Evolutionary conservation across 1,140 invertebrate genomes (phyloP), one percentile per base, ranked within the genome.

Genomic region (Rhynchophorus ferrugineus): DNA sequence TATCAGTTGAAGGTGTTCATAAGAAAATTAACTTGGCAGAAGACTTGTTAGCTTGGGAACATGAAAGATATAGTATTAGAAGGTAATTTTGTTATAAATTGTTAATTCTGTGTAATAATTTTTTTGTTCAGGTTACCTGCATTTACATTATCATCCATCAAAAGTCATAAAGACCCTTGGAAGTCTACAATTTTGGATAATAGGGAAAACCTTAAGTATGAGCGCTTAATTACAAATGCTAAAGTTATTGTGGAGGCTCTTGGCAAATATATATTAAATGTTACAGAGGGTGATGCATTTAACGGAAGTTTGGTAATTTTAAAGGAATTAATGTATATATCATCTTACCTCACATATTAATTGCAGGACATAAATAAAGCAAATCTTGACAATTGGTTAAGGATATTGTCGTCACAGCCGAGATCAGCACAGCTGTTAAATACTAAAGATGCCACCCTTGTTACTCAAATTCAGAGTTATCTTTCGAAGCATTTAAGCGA

Each of bases 21-120:
- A 97, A 97, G 70, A 98, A 98, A 75, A 98, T 98, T 57, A 96
- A 97, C 75, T 72, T 98, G n/a, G 91, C 91, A 1, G 91, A 97
- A 44, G 89, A 93, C 48, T 77, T 83, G 46, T 47, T 59, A 19
- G 87, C 91, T 0, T 99, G 95, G 95, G 95, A 98, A 68, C 96
- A 99, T 66, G 95, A 98, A 70, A 75, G 93, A 61, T 98, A 89
- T 69, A 95, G 91, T 66, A 92, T 98, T 60, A 80, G 89, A 52
- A 77, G 92, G 51, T 54, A 43, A n/a, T n/a, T n/a, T n/a, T n/a
- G 16, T n/a, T 49, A 36, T 43, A 1, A 20, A 13, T 7, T 29
- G 5, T 5, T 29, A 29, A 29, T 29, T 29, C 11, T 29, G 24
- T 29, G 24, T 29, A 29, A 29, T 6, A 29, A 6, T 6, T 29